phyloP scores from a whole-genome alignment of 2,113 vertebrate species.

The Centropus bengalensis region DNA sequence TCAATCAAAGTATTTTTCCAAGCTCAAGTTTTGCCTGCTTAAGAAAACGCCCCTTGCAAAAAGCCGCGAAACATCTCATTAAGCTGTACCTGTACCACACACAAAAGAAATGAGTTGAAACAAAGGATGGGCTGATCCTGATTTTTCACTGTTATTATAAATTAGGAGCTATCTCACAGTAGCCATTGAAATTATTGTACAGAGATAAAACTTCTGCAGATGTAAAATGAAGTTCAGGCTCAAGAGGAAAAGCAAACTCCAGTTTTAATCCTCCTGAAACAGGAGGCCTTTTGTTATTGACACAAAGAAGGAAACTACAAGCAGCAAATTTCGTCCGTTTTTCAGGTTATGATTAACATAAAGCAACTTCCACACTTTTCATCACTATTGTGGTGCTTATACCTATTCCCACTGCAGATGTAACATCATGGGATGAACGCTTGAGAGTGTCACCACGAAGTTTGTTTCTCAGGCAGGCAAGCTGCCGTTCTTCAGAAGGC shows the following conservation, averaged over 20 bases:
- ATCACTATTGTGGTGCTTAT: neutral
- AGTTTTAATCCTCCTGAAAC: neutral
- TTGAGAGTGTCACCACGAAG: constrained; percentile 9
- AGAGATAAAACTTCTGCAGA: neutral
- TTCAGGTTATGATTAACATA: neutral
- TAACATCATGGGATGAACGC: neutral
- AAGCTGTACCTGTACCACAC: neutral
- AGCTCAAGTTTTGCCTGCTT: neutral
- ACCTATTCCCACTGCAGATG: neutral
- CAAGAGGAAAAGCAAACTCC: neutral
- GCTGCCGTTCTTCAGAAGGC: constrained; percentile 3
- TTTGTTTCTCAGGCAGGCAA: constrained; percentile 7
- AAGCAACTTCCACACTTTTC: neutral
- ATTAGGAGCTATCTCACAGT: neutral
- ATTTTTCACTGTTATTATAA: neutral
- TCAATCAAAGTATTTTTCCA: neutral
- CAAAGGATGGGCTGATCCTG: neutral
- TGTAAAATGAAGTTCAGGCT: neutral
- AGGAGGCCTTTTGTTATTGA: neutral
- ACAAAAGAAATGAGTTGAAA: neutral
- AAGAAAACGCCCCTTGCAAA: neutral
- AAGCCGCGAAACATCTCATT: neutral
- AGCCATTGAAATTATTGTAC: neutral
- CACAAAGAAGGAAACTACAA: neutral
- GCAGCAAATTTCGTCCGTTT: neutral